phyloP scores from a whole-genome alignment of 2,797 vertebrate species.

The Tapera naevia region DNA sequence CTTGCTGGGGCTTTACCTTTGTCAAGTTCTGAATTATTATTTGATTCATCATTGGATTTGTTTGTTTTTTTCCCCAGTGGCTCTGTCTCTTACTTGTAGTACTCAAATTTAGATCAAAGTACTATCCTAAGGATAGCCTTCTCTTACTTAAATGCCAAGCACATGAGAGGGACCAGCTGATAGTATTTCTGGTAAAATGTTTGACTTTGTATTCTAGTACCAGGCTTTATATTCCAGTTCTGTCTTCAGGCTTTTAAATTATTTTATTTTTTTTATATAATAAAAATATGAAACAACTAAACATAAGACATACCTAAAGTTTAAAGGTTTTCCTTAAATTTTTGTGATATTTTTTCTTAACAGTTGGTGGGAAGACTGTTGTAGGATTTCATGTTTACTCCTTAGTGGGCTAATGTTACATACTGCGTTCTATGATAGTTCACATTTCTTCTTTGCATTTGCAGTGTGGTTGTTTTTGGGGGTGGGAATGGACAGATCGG shows the following conservation, averaged over 20 bases:
- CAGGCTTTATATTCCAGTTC: not conserved
- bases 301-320: not conserved
- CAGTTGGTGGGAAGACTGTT: not conserved
- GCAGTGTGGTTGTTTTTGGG: not conserved
- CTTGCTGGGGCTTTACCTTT: not conserved
- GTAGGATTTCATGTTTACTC: not conserved
- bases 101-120: not conserved
- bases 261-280: not conserved
- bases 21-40: not conserved
- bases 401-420: accelerated
- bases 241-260: not conserved
- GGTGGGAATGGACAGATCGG: not conserved
- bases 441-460: not conserved
- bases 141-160: not conserved
- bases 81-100: not conserved
- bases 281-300: not conserved
- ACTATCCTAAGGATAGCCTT: not conserved
- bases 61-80: not conserved
- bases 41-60: not conserved
- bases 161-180: not conserved
- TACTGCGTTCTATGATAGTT: not conserved
- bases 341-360: not conserved
- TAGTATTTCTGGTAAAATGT: not conserved
- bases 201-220: not conserved
- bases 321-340: not conserved